phyloP scores from a whole-genome alignment of 1,140 invertebrate genomes.

The Thaumatotibia leucotreta region DNA sequence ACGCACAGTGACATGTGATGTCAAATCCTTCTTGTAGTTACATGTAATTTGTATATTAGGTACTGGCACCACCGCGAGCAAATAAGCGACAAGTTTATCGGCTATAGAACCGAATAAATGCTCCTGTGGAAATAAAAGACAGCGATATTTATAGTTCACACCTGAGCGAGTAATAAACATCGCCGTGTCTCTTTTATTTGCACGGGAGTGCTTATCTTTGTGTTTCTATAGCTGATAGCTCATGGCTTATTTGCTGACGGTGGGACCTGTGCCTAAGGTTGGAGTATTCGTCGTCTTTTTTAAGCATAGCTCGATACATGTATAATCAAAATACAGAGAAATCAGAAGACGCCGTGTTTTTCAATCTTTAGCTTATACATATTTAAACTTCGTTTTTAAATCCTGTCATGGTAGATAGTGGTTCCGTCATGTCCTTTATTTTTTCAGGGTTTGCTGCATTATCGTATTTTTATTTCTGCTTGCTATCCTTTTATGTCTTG shows the following conservation, averaged over 20 bases:
- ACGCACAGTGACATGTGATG: not conserved
- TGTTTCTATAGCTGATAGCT: no score
- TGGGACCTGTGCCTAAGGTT: no score
- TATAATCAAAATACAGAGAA: not conserved
- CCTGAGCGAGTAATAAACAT: no score
- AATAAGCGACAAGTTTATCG: no score
- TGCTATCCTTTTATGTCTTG: constrained; percentile 5
- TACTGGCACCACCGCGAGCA: no score
- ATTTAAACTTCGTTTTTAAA: constrained; percentile 21
- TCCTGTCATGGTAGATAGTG: constrained; percentile 22
- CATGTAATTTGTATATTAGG: not conserved
- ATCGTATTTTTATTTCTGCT: constrained; percentile 34
- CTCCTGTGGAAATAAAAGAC: no score
- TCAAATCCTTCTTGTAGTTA: not conserved
- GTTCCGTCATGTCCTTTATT: constrained; percentile 24
- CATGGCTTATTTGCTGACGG: no score
- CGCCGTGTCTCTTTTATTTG: no score
- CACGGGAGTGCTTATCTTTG: no score
- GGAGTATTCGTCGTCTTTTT: not conserved
- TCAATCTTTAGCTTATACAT: constrained; percentile 8
- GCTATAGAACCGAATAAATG: no score
- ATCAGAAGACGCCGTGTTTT: not conserved
- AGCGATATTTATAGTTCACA: no score
- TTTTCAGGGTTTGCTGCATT: constrained; percentile 40
- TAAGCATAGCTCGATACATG: not conserved